Base-by-base conservation (phyloP, 2,113 vertebrate species). In the Cyanoderma ruficeps region DNA sequence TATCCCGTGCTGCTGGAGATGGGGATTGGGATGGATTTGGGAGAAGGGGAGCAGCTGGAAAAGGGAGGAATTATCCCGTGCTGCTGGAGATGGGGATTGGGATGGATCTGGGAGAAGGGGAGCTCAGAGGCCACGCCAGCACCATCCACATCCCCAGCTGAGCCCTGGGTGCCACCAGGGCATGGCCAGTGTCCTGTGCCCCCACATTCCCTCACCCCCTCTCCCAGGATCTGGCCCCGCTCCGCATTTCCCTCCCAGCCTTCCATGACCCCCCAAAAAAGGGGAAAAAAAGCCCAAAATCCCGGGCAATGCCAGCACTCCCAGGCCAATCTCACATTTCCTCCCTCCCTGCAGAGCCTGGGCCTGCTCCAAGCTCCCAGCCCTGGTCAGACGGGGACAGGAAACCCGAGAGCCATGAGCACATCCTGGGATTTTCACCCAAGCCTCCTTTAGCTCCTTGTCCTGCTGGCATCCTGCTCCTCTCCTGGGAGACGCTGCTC, bases 371-470 rank as follows among this genome's bases (percentile, higher is more conserved):
- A 94, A 79, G 89, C 93, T 89, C 86, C 50, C 69, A 52, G 78
- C 49, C 60, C 70, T 70, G 96, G 96, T 94, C 95, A 96, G 70
- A 93, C 2, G 20, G 92, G 96, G 95, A 96, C 96, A 97, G 92
- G 95, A 93, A 96, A 97, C 88, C 35, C 0, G 86, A 97, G 96
- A 83, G 85, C 30, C 1, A 63, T 9, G 71, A 94, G 94, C 89
- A 30, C 92, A 92, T 88, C 85, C 83, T 2, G 0, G 46, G 22
- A 47, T 86, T 92, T 59, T 70, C 96, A 89, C 92, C 86, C 82
- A 20, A 76, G 61, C 75, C 71, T 82, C 71, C 0, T n/a, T 80
- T 9, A 92, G 76, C 85, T 77, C 37, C 2, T 24, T 1, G 68
- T 61, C 71, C 95, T 84, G 41, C 10, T 10, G 70, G 61, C 85